A percentile compares a stretch with the other conserved stretches of the same genome.
Conservation (phyloP, 92 coral and sea anemone genomes). For the Umimayanthus kanabou region DNA sequence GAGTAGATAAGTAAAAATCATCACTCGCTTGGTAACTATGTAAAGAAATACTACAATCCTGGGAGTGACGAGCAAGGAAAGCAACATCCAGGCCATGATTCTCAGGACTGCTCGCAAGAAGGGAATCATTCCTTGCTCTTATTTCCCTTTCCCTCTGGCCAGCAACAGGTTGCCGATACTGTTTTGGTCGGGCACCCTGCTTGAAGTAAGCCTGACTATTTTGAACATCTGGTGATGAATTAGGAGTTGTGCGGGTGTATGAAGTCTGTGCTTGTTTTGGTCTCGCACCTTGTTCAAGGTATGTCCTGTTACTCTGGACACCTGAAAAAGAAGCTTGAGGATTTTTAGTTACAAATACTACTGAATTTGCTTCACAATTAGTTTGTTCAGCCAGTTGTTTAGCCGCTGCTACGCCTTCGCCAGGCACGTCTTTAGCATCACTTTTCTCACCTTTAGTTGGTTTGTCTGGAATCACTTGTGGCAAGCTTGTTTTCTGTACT, state of each 20-base stretch:
- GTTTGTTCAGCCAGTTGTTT: not conserved
- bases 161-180: not conserved
- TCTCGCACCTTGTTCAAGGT: not conserved
- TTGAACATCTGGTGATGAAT: not conserved
- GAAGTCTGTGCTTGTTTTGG: not conserved
- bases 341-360: not conserved
- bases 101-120: not conserved
- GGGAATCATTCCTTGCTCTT: not conserved
- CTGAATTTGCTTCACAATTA: not conserved
- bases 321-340: not conserved
- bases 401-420: not conserved
- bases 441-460: not conserved
- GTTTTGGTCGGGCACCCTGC: conserved; percentile 17
- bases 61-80: conserved; percentile 13
- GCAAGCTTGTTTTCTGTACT: too few relatives aligned
- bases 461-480: too few relatives aligned
- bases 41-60: conserved; percentile 4
- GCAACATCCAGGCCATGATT: not conserved
- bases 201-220: not conserved
- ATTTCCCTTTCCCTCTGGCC: not conserved
- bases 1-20: not conserved
- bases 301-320: not conserved
- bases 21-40: not conserved
- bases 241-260: not conserved
- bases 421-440: not conserved